These are phyloP conservation scores for Hypselothyrea guttata DNA, from an alignment of 2,888 invertebrate species.

Conservation along the genomic window DNA sequence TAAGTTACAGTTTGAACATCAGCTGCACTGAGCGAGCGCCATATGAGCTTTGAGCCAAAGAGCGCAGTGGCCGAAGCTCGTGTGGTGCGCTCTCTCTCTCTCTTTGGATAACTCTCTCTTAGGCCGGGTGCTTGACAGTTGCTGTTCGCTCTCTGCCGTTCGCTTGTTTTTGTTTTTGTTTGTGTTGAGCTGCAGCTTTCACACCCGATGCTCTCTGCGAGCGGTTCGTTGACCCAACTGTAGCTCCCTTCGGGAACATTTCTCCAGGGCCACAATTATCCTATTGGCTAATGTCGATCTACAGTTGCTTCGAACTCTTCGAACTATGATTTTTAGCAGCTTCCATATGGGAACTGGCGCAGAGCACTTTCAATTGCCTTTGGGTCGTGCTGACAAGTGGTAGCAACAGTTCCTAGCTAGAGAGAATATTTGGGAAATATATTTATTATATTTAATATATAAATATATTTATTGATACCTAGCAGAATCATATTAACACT, in stretches of 20 bases:
- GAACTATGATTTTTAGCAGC: too few relatives aligned
- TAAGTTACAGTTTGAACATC: too few relatives aligned
- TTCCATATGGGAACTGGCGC: too few relatives aligned
- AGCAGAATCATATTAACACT: slow-evolving; percentile 9
- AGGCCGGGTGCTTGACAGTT: too few relatives aligned
- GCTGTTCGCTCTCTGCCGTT: slow-evolving; percentile 22
- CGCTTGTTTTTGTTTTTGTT: slow-evolving; percentile 45
- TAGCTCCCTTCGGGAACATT: slow-evolving; percentile 27
- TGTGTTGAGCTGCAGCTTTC: too few relatives aligned
- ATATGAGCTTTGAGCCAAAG: too few relatives aligned
- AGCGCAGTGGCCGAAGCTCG: too few relatives aligned
- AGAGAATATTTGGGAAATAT: slow-evolving; percentile 23
- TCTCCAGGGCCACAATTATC: slow-evolving; percentile 42
- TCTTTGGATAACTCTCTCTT: too few relatives aligned
- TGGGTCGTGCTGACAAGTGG: slow-evolving; percentile 56
- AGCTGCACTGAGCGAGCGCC: too few relatives aligned
- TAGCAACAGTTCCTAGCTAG: slow-evolving; percentile 40
- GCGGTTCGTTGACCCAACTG: slow-evolving; percentile 67
- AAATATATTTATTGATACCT: slow-evolving; percentile 34
- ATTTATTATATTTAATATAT: slow-evolving; percentile 39
- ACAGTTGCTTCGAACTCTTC: slow-evolving; percentile 58
- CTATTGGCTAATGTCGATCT: slow-evolving; percentile 38
- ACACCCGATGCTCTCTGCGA: slow-evolving; percentile 32
- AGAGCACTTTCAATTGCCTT: slow-evolving; percentile 61
- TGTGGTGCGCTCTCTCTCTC: too few relatives aligned